These are phyloP conservation scores for Hirudo medicinalis DNA, from an alignment of 1,140 invertebrate genomes.

Conservation along the genomic window DNA sequence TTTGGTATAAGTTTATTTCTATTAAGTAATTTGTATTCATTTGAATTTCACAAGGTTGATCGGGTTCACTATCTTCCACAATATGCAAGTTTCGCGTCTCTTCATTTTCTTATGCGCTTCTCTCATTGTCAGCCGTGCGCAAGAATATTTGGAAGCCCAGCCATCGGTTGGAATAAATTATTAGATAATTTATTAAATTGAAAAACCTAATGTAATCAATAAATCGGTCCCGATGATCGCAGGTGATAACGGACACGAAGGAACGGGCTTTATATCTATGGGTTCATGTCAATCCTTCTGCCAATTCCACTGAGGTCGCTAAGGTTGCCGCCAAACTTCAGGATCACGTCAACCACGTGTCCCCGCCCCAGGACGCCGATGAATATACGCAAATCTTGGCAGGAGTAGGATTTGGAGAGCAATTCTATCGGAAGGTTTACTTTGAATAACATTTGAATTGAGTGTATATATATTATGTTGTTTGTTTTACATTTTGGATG, in stretches of 20 bases:
- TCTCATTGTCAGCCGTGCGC: too few relatives aligned
- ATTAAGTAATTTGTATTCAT: too few relatives aligned
- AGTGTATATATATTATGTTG: too few relatives aligned
- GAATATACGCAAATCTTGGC: constrained; percentile 36
- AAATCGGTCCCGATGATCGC: background rate
- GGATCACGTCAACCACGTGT: constrained; percentile 32
- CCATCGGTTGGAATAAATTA: too few relatives aligned
- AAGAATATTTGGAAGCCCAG: too few relatives aligned
- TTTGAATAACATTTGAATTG: constrained; percentile 19
- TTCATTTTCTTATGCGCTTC: too few relatives aligned
- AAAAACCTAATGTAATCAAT: background rate
- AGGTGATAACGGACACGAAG: constrained; percentile 36
- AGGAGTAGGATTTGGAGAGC: constrained; percentile 37
- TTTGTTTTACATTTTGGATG: background rate
- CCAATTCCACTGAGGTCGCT: constrained; percentile 31
- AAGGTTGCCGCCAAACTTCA: constrained; percentile 30
- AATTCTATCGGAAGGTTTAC: constrained; percentile 33
- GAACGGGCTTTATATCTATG: constrained; percentile 37
- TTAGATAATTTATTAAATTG: too few relatives aligned
- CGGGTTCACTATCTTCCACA: too few relatives aligned
- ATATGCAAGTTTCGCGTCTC: too few relatives aligned
- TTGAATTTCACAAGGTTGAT: too few relatives aligned
- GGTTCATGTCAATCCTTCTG: constrained; percentile 33
- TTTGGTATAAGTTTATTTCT: too few relatives aligned
- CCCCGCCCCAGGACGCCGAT: constrained; percentile 30